Percentiles rank a stretch among this genome's conserved stretches.
These are phyloP conservation scores for Champsocephalus gunnari DNA, from an alignment of 2,797 vertebrate genomes.

Conservation along the genomic window DNA sequence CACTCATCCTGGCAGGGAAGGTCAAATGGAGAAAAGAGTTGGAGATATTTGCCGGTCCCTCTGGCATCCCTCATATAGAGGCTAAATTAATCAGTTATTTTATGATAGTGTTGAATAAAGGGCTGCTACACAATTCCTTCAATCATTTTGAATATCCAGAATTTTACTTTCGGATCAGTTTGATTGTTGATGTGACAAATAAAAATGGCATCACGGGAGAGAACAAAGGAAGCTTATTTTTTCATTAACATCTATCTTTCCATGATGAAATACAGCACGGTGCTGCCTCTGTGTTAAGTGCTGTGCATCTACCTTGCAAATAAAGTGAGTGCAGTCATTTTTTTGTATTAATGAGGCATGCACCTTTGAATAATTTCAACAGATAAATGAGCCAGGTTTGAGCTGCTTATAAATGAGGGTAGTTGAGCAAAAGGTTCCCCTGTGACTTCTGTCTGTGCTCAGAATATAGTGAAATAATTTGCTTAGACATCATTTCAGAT, in stretches of 20 bases:
- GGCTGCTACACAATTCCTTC: background rate
- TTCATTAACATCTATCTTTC: background rate
- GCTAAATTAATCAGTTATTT: conserved; percentile 16
- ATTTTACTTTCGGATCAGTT: background rate
- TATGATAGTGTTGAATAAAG: conserved; percentile 2
- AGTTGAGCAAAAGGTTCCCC: conserved; percentile 68
- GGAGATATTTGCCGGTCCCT: conserved; percentile 25
- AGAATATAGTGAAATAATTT: conserved; percentile 66
- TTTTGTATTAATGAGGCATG: conserved; percentile 68
- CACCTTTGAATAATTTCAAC: conserved; percentile 68
- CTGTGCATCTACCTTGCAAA: conserved; percentile 32
- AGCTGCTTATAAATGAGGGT: conserved; percentile 69
- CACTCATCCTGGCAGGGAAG: conserved; percentile 75
- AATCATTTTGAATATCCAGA: background rate
- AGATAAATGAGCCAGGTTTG: conserved; percentile 71
- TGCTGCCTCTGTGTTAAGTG: conserved; percentile 24
- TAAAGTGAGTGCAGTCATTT: conserved; percentile 45
- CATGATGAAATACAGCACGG: conserved; percentile 9
- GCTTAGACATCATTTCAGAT: conserved; percentile 25
- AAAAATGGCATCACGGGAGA: background rate
- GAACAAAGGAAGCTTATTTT: background rate
- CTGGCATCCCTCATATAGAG: conserved; percentile 13
- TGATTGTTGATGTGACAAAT: conserved; percentile 13
- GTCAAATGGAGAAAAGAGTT: conserved; percentile 65
- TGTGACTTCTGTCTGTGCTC: conserved; percentile 52